Base-by-base conservation (phyloP, 2,797 vertebrate genomes). In the Hybognathus amarus region DNA sequence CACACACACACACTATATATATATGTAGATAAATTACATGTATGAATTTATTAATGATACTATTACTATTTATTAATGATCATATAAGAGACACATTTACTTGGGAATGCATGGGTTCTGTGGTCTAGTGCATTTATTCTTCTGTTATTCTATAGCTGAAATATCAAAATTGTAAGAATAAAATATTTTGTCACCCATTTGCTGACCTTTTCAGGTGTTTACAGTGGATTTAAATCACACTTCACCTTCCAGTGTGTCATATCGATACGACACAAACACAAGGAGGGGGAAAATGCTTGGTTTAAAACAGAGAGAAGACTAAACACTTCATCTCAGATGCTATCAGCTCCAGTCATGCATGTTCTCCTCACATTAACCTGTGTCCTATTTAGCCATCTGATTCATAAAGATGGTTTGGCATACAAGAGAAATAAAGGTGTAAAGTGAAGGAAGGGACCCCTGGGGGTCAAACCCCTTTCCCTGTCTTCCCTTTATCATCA, bases 381-480 rank as follows among this genome's bases (percentile, higher is more conserved):
- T 42, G 20, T 38, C 77, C 17, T 24, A 2, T 42, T 79, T 11
- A 63, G 52, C 82, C 78, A 59, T 38, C 47, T 59, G 66, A 74
- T 33, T 47, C 40, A 61, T 83, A 52, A 61, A 85, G 54, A 83
- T n/a, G 27, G 47, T 30, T 42, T 24, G 50, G 66, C 67, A 42
- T 8, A 33, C 45, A 47, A 56, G 69, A 77, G 30, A 38, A 54
- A 52, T 42, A 47, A 74, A 77, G 73, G 59, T 85, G 80, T 79
- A 83, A 77, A 73, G 73, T 80, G 79, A 73, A 50, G 67, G 54
- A 77, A 80, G 71, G 8, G 64, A 69, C 64, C 30, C 47, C 64
- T 68, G 47, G 33, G 64, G 64, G 77, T 79, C 47, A 79, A 54
- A 40, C 30, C 22, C 11, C 36, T 68, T 17, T 61, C 38, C 36